Percentiles rank a stretch among this genome's conserved stretches.
These are phyloP conservation scores for Scelioninae gen. 1 DNA, from an alignment of 2,888 invertebrate genomes.

Conservation along the genomic window DNA sequence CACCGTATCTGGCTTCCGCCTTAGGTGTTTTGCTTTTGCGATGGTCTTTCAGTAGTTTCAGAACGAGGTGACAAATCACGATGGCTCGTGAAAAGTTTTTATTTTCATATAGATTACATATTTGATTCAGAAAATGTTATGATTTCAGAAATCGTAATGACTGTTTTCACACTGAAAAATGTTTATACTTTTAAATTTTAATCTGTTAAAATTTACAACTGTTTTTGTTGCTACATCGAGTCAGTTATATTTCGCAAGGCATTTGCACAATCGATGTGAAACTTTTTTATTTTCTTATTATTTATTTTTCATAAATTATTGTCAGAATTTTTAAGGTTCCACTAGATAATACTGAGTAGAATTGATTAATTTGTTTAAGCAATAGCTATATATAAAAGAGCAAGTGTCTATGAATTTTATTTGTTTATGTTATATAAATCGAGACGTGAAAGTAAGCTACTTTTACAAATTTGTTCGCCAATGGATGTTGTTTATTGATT, in stretches of 20 bases:
- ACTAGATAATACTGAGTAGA: not conserved
- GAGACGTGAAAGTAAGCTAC: not conserved
- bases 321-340: not conserved
- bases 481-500: not conserved
- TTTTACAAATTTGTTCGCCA: not conserved
- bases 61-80: constrained; percentile 34
- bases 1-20: constrained; percentile 69
- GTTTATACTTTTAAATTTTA: no score
- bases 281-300: no score
- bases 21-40: constrained; percentile 69
- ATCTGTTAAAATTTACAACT: no score
- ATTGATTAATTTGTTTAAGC: not conserved
- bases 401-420: constrained; percentile 3
- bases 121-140: not conserved
- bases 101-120: constrained; percentile 2
- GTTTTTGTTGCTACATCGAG: no score
- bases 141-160: no score
- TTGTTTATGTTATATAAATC: not conserved
- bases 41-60: constrained; percentile 61
- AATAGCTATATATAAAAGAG: not conserved
- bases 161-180: no score
- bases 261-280: no score
- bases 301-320: no score
- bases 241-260: no score
- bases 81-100: constrained; percentile 52